Percentiles rank a stretch among this genome's conserved stretches.
Conservation (phyloP, 1,140 invertebrate species). For the Archivesica marissinica region DNA sequence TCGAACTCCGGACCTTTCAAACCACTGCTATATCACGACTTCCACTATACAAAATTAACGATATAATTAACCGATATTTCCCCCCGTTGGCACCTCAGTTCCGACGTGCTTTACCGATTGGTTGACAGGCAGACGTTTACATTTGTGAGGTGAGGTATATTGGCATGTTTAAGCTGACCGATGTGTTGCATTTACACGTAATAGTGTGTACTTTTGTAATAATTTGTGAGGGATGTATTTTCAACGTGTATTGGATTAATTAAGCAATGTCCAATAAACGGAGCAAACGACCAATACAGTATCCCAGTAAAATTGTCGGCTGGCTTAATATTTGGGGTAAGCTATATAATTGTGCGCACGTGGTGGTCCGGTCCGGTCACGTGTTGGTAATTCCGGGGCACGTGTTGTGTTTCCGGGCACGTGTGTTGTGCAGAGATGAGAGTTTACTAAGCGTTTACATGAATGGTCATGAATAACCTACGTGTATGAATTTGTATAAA, state of each 20-base stretch:
- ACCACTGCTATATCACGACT: too few relatives aligned
- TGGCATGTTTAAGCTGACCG: conserved; percentile 1
- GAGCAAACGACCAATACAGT: not conserved
- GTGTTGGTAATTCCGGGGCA: too few relatives aligned
- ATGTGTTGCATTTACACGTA: not conserved
- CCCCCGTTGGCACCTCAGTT: not conserved
- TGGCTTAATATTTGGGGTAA: conserved; percentile 62
- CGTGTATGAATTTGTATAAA: too few relatives aligned
- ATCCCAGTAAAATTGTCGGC: conserved; percentile 50
- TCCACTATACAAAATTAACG: too few relatives aligned
- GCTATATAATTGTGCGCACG: too few relatives aligned
- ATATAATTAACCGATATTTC: too few relatives aligned
- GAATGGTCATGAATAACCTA: too few relatives aligned
- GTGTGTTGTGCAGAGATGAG: too few relatives aligned
- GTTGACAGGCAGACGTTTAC: conserved; percentile 6
- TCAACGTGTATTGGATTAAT: not conserved
- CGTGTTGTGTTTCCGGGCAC: too few relatives aligned
- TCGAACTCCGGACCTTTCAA: too few relatives aligned
- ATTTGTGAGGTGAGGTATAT: not conserved
- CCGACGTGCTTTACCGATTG: conserved; percentile 1
- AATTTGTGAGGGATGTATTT: conserved; percentile 1
- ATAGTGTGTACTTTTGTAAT: not conserved
- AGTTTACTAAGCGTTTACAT: too few relatives aligned
- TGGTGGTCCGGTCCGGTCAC: too few relatives aligned
- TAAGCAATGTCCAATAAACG: not conserved